Evolutionary conservation across 1,140 invertebrate species (phyloP).

Genomic region (Melitaea cinxia): DNA sequence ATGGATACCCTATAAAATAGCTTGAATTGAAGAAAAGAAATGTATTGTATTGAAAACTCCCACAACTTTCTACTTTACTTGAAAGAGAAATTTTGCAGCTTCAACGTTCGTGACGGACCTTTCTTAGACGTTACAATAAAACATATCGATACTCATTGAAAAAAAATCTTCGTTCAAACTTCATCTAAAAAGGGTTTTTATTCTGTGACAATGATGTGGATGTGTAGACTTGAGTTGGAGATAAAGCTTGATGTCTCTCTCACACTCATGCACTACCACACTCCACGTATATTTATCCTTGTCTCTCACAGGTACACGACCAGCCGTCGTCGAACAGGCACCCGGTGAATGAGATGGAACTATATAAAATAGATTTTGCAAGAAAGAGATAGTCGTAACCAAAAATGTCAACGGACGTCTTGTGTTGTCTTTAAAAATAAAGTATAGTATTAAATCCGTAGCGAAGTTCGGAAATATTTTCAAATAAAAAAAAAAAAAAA

Average conservation of each 20-base stretch:
- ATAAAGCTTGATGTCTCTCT: conserved; percentile 3
- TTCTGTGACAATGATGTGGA: conserved; percentile 16
- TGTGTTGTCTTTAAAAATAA: conserved; percentile 3
- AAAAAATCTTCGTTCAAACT: conserved; percentile 12
- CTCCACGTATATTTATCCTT: conserved; percentile 11
- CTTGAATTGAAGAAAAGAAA: conserved; percentile 9
- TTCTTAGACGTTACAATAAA: conserved; percentile 11
- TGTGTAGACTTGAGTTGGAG: neutral
- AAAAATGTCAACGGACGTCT: conserved; percentile 3
- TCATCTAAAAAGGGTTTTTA: conserved; percentile 6
- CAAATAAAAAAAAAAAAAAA: neutral
- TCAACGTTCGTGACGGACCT: neutral
- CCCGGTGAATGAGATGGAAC: neutral
- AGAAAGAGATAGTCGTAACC: neutral
- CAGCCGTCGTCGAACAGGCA: conserved; percentile 9
- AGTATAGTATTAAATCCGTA: neutral
- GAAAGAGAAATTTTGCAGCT: conserved; percentile 24
- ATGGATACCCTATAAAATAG: neutral
- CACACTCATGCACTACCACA: neutral
- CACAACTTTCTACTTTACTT: conserved; percentile 19
- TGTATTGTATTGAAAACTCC: conserved; percentile 12
- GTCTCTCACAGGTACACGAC: neutral
- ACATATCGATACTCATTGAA: conserved; percentile 15
- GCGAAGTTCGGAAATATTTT: neutral
- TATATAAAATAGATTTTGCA: neutral